Evolutionary conservation across 1,140 invertebrate genomes (phyloP), one percentile per base, ranked within the genome.

Genomic region (Calliphora vicina): DNA sequence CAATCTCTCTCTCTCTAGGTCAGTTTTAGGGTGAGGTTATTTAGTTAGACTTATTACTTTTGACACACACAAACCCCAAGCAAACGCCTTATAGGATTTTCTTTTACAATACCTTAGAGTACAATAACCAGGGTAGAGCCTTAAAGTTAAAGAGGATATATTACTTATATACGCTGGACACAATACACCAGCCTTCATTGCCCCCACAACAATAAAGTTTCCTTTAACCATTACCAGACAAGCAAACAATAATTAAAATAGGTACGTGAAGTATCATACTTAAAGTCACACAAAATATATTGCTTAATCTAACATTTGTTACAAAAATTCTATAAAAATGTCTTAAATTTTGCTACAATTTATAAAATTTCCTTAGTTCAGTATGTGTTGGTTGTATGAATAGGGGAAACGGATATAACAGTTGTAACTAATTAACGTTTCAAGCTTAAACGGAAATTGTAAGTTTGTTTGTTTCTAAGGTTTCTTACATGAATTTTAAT

Each of bases 1-100:
- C 29, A 29, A 2, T 3, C 29, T 8, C n/a, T 35, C 29, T 74
- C 27, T 35, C 15, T 23, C 35, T 74, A 29, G 72, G 72, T 74
- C 72, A 74, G 72, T 35, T 74, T 74, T 35, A 35, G 29, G 72
- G 72, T 74, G 72, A 74, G 72, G 26, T 35, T 26, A 57, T 57
- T 57, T 57, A 57, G 29, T 29, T 29, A 29, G 29, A 29, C 29
- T 29, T 29, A 29, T 29, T 29, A 29, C 29, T 29, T 29, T 3
- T 29, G 29, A 3, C 29, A 29, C 29, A 29, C 8, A 29, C 29
- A 29, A 29, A 29, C 29, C 29, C 29, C 29, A 2, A 29, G 29
- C 29, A 3, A 29, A 2, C 45, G 45, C 1, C 45, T 15, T n/a
- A 57, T 13, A 15, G 45, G 45, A 57, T 57, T 57, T 57, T 15